Base-by-base conservation (phyloP, 2,113 vertebrate genomes). In the Upupa epops region DNA sequence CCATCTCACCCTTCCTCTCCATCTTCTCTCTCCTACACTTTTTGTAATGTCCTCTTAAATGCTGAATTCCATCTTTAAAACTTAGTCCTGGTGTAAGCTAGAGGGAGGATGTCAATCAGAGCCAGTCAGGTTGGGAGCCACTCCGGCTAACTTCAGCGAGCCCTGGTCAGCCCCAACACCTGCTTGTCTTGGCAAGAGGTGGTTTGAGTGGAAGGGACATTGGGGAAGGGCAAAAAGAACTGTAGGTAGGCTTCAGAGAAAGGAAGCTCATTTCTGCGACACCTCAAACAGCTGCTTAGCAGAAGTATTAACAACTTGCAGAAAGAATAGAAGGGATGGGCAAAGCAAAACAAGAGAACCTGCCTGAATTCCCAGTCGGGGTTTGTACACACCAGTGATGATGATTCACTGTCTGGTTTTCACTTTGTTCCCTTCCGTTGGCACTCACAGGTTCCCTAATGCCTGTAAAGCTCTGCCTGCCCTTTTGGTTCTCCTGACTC, bases 331-430 rank as follows among this genome's bases (percentile, higher is more conserved):
- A 95, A 94, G 87, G 93, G 86, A 76, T 79, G 90, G 92, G 94
- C 6, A 0, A 93, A 96, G 83, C 61, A 88, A 93, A 96, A 86
- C 85, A 80, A 78, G 91, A 95, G 71, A 84, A 86, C 90, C 83
- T 96, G 94, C 90, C 93, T 86, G 91, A 95, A 96, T 96, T 96
- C 94, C 93, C 93, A 93, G 95, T 94, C 71, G 1, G 88, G 91
- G 94, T 97, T 96, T 96, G 93, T 84, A 93, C 95, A 94, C 90
- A 77, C 84, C 48, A 83, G 83, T 70, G 92, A 29, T 2, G 87
- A 96, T 97, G 96, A 97, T 96, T 97, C 97, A 97, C 92, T 92
- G 94, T 97, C 96, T 97, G 96, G 94, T 91, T 96, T 96, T 94
- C 81, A 82, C 81, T 96, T 92, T 95, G 89, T 92, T 96, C 86